phyloP scores from a whole-genome alignment of 2,113 vertebrate genomes.

The Sinocyclocheilus grahami region DNA sequence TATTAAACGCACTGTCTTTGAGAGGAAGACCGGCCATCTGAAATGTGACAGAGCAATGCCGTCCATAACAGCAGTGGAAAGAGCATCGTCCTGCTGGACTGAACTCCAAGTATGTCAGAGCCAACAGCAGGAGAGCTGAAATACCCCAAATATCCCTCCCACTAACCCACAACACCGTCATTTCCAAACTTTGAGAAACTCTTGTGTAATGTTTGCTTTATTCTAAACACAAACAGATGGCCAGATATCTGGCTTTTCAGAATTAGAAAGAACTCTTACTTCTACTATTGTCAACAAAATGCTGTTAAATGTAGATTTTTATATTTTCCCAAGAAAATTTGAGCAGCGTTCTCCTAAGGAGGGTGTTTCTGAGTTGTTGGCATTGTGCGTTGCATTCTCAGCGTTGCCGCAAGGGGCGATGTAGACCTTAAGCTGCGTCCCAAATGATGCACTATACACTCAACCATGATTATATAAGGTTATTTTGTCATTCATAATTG shows the following conservation, averaged over 20 bases:
- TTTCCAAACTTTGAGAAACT: background rate
- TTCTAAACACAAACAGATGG: background rate
- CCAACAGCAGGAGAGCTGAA: background rate
- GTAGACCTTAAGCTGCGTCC: too few species aligned
- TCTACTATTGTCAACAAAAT: background rate
- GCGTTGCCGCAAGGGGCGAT: too few species aligned
- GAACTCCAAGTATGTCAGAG: background rate
- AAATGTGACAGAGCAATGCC: background rate
- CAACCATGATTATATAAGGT: too few species aligned
- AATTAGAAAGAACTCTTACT: background rate
- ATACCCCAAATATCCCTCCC: background rate
- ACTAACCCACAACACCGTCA: background rate
- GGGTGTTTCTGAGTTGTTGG: too few species aligned
- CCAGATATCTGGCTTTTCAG: background rate
- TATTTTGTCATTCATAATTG: too few species aligned
- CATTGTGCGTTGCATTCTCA: too few species aligned
- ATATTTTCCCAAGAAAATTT: too few species aligned
- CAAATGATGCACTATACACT: too few species aligned
- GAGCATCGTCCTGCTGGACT: background rate
- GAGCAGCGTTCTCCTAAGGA: too few species aligned
- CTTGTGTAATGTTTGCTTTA: constrained; percentile 36
- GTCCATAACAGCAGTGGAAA: constrained; percentile 28
- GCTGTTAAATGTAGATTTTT: background rate
- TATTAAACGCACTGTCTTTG: background rate
- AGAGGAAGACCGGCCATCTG: background rate